These are phyloP conservation scores for Caenorhabditis sulstoni DNA, from an alignment of 2,888 invertebrate genomes.

Conservation along the genomic window DNA sequence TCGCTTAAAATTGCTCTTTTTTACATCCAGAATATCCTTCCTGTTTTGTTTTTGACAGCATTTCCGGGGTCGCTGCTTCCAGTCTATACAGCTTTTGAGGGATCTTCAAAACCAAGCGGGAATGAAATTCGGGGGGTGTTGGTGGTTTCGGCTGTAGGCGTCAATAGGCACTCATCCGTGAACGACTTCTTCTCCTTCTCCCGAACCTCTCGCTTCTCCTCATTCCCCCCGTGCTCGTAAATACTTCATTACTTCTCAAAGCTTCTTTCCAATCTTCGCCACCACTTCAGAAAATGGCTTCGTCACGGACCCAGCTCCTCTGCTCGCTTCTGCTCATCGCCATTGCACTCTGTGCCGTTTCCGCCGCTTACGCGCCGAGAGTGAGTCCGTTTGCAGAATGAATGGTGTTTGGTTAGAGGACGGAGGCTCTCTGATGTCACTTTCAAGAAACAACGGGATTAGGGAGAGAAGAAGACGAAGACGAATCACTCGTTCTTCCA, in stretches of 20 bases:
- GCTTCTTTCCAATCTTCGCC: conserved; percentile 12
- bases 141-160: conserved; percentile 21
- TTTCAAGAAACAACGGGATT: background rate
- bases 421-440: conserved; percentile 15
- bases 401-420: conserved; percentile 20
- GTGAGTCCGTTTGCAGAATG: conserved; percentile 26
- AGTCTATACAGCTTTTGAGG: conserved; percentile 3
- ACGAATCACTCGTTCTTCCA: conserved; percentile 1
- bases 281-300: conserved; percentile 36
- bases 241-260: conserved; percentile 41
- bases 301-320: conserved; percentile 36
- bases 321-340: conserved; percentile 40
- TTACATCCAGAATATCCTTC: background rate
- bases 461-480: too few species aligned
- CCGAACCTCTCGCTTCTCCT: conserved; percentile 16
- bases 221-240: conserved; percentile 5
- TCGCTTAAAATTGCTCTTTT: too few species aligned
- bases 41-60: conserved; percentile 10
- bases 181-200: conserved; percentile 5
- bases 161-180: conserved; percentile 39
- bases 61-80: conserved; percentile 12
- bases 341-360: conserved; percentile 45
- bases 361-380: conserved; percentile 52
- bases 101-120: background rate
- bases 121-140: conserved; percentile 25